Evolutionary conservation across 2,797 vertebrate species (phyloP), one percentile per base, ranked within the genome.

Genomic region (Amphiprion clarkii): DNA sequence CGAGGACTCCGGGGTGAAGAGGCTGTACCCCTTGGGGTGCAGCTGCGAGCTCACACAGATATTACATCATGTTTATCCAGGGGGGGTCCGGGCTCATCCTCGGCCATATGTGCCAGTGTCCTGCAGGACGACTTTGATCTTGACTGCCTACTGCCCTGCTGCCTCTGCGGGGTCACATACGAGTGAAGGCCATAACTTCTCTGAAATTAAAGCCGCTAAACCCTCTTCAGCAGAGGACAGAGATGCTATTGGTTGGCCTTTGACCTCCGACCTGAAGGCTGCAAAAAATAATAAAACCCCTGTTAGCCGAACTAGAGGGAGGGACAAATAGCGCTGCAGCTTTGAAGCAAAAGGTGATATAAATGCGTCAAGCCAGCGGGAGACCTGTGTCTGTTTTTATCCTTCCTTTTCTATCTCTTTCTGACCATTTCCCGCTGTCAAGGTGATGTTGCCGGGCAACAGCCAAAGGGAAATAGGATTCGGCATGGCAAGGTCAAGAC

Each of bases 401-500:
- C 76, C 59, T 55, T 44, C 71, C 64, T 56, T 61, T 53, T 61
- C 75, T 12, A 1, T 60, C 46, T 70, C 67, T 56, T 56, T 72
- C 21, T 19, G 64, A 17, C 81, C 78, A 49, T 52, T 76, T 77
- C 71, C 82, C 7, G 16, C 85, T 74, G 81, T 87, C 84, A 81
- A 87, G 87, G 86, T 85, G 83, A 90, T 67, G 92, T 92, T 93
- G 91, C 91, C 55, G 79, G 85, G 91, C 87, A 93, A 91, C 90
- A 87, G 81, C 77, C 72, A 80, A 86, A 84, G 71, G 85, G 76
- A 92, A 90, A 89, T 76, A 63, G 81, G 88, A 91, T 88, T 89
- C 59, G 51, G 67, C 69, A 57, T 66, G 67, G 81, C 81, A 85
- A 90, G 90, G 92, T 90, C 88, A 85, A 83, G 81, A 84, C 79